Evolutionary conservation across 2,888 invertebrate species (phyloP), one percentile per base, ranked within the genome.

Genomic region (Parnassius mnemosyne): DNA sequence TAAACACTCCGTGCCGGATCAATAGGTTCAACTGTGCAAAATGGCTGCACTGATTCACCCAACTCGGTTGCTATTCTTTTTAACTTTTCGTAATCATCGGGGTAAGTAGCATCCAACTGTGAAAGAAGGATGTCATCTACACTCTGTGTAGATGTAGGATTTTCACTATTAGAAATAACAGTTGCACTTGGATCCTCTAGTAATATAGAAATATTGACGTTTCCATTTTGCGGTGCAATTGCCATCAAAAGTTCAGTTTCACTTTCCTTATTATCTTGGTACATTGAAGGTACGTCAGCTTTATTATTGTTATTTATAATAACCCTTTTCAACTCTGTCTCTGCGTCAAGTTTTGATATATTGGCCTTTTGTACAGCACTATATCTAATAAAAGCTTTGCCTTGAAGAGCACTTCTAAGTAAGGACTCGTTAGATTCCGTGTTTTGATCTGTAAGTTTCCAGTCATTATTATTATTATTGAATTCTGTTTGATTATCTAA

Each of bases 31-130:
- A 93, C 81, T 65, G 93, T 86, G 86, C 96, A 93, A 84, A 93
- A 94, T 72, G 96, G 94, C 80, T 95, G 94, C 74, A 95, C 94
- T 0, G 95, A 94, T 77, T 96, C 95, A 0, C 95, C 95, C 42
- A 96, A 95, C 78, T 97, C 97, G 72, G 95, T 95, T 44, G 96
- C 96, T 85, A 97, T 96, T 73, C 95, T 92, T 78, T 96, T 96
- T 65, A 97, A 90, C 78, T 96, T 96, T 78, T 97, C 97, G 75
- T 96, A 96, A 77, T 97, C 97, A 69, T 95, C 96, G 0, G 95
- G 95, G 71, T 94, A 94, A 44, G 93, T 93, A 44, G 94, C 92
- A 68, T 95, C 95, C 64, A 95, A 78, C 68, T 94, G 94, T 3
- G 95, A 95, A 9, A 95, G 80, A 57, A 95, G 77, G 55, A 95